A percentile compares a stretch with the other conserved stretches of the same genome.
Conservation (phyloP, 1,140 invertebrate species). For the Riptortus pedestris region DNA sequence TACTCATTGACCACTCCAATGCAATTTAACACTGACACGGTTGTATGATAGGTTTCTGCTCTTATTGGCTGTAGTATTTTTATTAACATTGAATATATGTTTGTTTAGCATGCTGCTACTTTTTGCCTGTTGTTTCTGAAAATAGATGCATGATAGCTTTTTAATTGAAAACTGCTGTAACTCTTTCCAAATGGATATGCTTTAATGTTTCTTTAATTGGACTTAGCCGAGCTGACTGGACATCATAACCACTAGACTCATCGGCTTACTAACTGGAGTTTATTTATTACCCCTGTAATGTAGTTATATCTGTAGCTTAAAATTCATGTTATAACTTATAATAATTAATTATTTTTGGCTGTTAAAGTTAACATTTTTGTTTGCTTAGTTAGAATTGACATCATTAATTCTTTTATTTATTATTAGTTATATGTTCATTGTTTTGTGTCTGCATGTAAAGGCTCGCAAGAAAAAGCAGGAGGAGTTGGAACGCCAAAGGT, state of each 20-base stretch:
- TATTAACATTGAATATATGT: not conserved
- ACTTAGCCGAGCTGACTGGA: constrained; percentile 5
- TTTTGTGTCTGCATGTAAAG: constrained; percentile 39
- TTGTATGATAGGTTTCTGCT: constrained; percentile 19
- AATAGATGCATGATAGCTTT: not conserved
- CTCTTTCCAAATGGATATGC: constrained; percentile 1
- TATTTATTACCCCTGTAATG: not conserved
- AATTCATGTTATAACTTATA: not conserved
- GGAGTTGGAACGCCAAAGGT: constrained; percentile 69
- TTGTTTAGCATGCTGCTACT: not conserved
- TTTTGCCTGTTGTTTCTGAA: not conserved
- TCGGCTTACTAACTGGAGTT: constrained; percentile 11
- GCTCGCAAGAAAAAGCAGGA: constrained; percentile 74
- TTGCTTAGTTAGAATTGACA: constrained; percentile 14
- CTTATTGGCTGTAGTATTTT: constrained; percentile 7
- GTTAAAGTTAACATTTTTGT: constrained; percentile 13
- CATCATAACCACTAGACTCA: not conserved
- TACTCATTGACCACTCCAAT: constrained; percentile 6
- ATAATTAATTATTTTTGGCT: too few species aligned
- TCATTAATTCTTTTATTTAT: constrained; percentile 21
- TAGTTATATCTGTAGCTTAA: not conserved
- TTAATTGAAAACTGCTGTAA: not conserved
- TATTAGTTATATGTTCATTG: constrained; percentile 24
- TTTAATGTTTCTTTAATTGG: not conserved
- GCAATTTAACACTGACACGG: constrained; percentile 10